Conservation (phyloP, 2,888 invertebrate genomes). For the Drosophila recens region DNA sequence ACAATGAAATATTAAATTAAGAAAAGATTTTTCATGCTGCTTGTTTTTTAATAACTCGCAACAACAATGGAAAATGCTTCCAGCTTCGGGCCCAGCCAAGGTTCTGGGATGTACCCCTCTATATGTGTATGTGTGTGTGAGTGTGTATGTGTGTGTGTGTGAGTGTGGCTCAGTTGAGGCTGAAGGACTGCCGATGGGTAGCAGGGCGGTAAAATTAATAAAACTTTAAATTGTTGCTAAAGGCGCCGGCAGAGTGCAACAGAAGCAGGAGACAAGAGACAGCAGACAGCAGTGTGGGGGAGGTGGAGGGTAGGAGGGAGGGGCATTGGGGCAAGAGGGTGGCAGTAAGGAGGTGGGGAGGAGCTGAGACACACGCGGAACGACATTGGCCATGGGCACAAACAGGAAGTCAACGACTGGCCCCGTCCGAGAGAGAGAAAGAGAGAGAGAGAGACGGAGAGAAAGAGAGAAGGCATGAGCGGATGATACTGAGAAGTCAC, state of each 20-base stretch:
- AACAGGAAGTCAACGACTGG: slow-evolving; percentile 58
- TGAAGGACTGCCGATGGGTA: slow-evolving; percentile 22
- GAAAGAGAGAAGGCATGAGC: neutral
- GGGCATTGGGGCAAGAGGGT: neutral
- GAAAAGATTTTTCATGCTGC: slow-evolving; percentile 71
- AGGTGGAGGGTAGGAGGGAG: neutral
- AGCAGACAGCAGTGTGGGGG: neutral
- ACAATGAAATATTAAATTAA: slow-evolving; percentile 77
- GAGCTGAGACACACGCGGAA: slow-evolving; percentile 2
- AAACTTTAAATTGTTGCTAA: slow-evolving; percentile 78
- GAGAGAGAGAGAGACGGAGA: neutral
- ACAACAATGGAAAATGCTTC: slow-evolving; percentile 65
- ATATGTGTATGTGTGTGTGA: slow-evolving; percentile 5
- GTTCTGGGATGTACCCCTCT: slow-evolving; percentile 2
- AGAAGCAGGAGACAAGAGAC: slow-evolving; percentile 6
- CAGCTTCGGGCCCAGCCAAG: slow-evolving; percentile 20
- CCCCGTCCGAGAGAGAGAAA: slow-evolving; percentile 24
- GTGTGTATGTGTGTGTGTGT: slow-evolving; percentile 17
- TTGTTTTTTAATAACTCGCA: slow-evolving; percentile 78
- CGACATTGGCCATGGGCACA: slow-evolving; percentile 63
- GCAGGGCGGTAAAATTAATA: slow-evolving; percentile 70
- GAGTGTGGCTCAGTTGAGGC: slow-evolving; percentile 14
- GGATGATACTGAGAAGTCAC: slow-evolving; percentile 12
- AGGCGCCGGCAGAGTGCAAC: slow-evolving; percentile 42
- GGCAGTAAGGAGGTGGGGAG: neutral